Evolutionary conservation across 2,888 invertebrate species (phyloP), one percentile per base, ranked within the genome.

Genomic region (Zhuqinia jingwanae): DNA sequence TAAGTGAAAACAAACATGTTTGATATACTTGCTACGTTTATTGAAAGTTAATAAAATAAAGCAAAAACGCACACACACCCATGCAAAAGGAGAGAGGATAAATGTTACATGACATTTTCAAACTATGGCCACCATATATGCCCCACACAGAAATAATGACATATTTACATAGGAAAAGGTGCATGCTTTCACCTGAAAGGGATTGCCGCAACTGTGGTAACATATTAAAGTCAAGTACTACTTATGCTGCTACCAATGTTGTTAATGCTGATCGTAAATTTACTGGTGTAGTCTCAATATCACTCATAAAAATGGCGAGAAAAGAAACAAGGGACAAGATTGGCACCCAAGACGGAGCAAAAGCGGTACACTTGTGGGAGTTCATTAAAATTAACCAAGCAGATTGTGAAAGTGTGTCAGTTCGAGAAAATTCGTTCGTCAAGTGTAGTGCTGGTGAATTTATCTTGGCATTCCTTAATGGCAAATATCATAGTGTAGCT

Each of bases 381-480:
- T 80, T 53, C 75, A 80, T 85, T 85, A 85, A 85, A 80, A 73
- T 80, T 85, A 70, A 78, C 78, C 63, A 56, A 6, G 78, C 70
- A 70, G 47, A 85, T 42, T 73, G 79, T 70, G 65, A 75, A 80
- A 85, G 79, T 80, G 65, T 79, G 73, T 68, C 85, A 85, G 85
- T 85, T 75, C 25, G 50, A 47, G 53, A 65, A 58, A 50, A 45
- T 56, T 63, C 73, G 15, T 56, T 77, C 20, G 77, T 58, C 84
- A 53, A 77, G 84, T 65, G 45, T 83, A 60, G n/a, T 42, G 42
- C 53, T 53, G 17, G 17, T n/a, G 53, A 17, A 53, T n/a, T n/a
- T n/a, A 11, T 8, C 5, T 53, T 53, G 17, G 53, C 17, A 17
- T 53, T 53, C n/a, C 6, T 17, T 8, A n/a, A n/a, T 53, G n/a